phyloP scores from a whole-genome alignment of 2,888 invertebrate genomes.

The Latrodectus hesperus region DNA sequence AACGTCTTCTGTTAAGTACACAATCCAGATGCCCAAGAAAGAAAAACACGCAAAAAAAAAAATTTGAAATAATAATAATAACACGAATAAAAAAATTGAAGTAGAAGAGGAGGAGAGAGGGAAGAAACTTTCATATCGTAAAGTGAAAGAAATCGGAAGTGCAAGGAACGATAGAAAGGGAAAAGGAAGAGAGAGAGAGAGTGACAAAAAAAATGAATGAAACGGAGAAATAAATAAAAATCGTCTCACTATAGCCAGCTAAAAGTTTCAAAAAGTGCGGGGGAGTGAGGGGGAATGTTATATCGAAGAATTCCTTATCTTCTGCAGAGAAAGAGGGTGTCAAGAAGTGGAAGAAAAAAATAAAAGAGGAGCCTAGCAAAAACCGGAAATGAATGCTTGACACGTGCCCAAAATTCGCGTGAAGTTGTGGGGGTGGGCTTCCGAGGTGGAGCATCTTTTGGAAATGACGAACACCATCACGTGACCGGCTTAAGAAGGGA shows the following conservation, averaged over 20 bases:
- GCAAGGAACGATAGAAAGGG: neutral
- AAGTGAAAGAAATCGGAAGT: constrained; percentile 60
- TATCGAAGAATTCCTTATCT: neutral
- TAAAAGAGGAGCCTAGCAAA: constrained; percentile 22
- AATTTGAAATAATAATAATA: neutral
- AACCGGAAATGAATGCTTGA: constrained; percentile 66
- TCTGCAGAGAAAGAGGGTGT: neutral
- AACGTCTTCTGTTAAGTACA: constrained; percentile 22
- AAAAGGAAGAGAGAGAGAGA: constrained; percentile 18
- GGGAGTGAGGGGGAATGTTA: neutral
- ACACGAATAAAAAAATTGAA: constrained; percentile 7
- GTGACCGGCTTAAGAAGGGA: constrained; percentile 55
- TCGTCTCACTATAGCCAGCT: constrained; percentile 29
- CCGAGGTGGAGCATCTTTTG: constrained; percentile 31
- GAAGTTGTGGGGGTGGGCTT: constrained; percentile 19
- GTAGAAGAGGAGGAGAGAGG: neutral
- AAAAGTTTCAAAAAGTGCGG: constrained; percentile 56
- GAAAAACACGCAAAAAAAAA: neutral
- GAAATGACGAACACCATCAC: constrained; percentile 55
- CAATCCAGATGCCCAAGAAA: constrained; percentile 33
- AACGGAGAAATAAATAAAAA: constrained; percentile 24
- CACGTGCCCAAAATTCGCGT: constrained; percentile 53
- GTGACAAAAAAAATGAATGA: constrained; percentile 12
- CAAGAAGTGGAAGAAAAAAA: neutral
- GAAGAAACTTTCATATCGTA: constrained; percentile 46